phyloP scores from a whole-genome alignment of 2,888 invertebrate genomes.

The Gastracanthus pulcherrimus region DNA sequence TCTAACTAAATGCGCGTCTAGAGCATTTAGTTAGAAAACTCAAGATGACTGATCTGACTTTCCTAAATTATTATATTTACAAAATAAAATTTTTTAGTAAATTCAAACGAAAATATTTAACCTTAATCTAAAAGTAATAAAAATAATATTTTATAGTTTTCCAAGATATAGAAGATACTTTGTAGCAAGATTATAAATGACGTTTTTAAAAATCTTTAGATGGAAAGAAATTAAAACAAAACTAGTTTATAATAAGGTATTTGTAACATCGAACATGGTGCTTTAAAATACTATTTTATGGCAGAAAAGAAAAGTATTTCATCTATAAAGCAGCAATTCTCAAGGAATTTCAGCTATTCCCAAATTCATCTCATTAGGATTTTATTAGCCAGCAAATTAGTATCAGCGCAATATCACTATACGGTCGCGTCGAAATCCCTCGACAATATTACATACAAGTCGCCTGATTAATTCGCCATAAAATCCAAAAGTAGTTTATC shows the following conservation, averaged over 20 bases:
- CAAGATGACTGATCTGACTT: too few relatives aligned
- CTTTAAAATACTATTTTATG: slow-evolving; percentile 17
- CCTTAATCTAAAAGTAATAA: too few relatives aligned
- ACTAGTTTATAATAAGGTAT: not conserved
- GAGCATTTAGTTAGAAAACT: too few relatives aligned
- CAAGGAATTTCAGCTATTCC: not conserved
- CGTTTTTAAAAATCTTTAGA: too few relatives aligned
- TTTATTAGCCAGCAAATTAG: slow-evolving; percentile 46
- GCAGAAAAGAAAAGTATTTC: slow-evolving; percentile 21
- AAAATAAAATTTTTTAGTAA: too few relatives aligned
- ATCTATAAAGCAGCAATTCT: not conserved
- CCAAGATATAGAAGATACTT: too few relatives aligned
- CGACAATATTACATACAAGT: not conserved
- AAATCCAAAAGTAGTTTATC: slow-evolving; percentile 37
- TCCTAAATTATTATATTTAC: too few relatives aligned
- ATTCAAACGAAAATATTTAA: too few relatives aligned
- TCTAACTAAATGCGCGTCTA: too few relatives aligned
- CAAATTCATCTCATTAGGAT: slow-evolving; percentile 41
- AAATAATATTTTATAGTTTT: too few relatives aligned
- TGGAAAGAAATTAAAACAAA: not conserved
- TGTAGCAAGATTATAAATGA: too few relatives aligned
- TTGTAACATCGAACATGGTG: not conserved
- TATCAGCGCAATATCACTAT: not conserved
- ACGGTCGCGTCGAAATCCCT: not conserved
- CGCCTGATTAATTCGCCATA: slow-evolving; percentile 34